Percentiles rank a stretch among this genome's conserved stretches.
Conservation (phyloP, 1,140 invertebrate species). For the Helicoverpa zea region DNA sequence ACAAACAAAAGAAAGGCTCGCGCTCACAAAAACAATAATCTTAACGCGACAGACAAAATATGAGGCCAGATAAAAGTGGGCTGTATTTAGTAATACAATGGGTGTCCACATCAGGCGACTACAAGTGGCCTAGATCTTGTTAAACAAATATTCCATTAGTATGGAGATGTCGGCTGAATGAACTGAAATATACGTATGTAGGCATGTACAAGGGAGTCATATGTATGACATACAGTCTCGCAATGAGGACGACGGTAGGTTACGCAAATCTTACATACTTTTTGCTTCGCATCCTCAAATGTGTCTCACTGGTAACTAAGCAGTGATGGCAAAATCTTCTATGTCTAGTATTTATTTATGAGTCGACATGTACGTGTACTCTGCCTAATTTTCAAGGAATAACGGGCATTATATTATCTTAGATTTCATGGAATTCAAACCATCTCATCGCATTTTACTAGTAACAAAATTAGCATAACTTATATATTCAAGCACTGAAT, state of each 20-base stretch:
- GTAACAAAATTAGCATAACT: no score
- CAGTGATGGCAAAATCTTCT: no score
- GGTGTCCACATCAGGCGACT: slow-evolving; percentile 2
- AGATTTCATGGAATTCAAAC: no score
- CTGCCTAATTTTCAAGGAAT: no score
- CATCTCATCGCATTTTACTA: no score
- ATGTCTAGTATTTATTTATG: no score
- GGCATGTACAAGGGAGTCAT: neutral
- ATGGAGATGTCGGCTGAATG: neutral
- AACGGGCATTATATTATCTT: no score
- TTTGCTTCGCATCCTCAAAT: no score
- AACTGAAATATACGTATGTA: neutral
- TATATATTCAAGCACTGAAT: no score
- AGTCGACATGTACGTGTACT: no score
- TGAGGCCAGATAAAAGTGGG: neutral
- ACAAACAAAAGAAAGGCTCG: neutral
- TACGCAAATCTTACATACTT: neutral
- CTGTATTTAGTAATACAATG: slow-evolving; percentile 8
- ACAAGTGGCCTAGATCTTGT: slow-evolving; percentile 23
- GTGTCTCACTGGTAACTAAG: no score
- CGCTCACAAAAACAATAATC: neutral
- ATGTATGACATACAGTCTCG: neutral
- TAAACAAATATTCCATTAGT: slow-evolving; percentile 18
- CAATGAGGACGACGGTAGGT: neutral
- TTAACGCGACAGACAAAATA: neutral